Conservation (phyloP, 1,140 invertebrate species). For the Platyscapa corneri region DNA sequence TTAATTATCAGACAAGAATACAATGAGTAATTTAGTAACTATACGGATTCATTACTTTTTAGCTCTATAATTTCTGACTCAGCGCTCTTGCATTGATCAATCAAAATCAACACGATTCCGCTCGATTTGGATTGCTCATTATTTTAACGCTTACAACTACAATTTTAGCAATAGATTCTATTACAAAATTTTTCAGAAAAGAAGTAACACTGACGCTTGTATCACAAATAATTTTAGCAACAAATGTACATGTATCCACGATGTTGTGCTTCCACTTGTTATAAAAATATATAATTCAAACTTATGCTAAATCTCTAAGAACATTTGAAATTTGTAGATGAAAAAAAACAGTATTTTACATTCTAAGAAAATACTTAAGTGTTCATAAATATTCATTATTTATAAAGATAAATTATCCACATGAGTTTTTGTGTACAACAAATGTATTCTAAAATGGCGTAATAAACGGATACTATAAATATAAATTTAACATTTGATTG, state of each 20-base stretch:
- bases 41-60: not conserved
- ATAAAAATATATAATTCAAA: not conserved
- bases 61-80: not conserved
- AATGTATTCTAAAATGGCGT: too few relatives aligned
- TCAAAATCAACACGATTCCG: not conserved
- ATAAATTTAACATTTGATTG: too few relatives aligned
- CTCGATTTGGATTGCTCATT: constrained; percentile 7
- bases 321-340: not conserved
- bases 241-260: not conserved
- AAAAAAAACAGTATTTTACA: not conserved
- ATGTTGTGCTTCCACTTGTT: not conserved
- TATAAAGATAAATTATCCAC: not conserved
- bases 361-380: not conserved
- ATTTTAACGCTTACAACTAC: not conserved
- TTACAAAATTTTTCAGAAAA: constrained; percentile 9
- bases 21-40: not conserved
- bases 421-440: too few relatives aligned
- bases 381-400: not conserved
- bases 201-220: not conserved
- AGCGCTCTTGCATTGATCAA: not conserved
- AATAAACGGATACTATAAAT: too few relatives aligned
- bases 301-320: not conserved
- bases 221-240: not conserved
- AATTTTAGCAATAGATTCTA: not conserved
- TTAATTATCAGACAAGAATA: too few relatives aligned